These are phyloP conservation scores for Chironomus tepperi DNA, from an alignment of 1,140 invertebrate genomes.

Conservation along the genomic window DNA sequence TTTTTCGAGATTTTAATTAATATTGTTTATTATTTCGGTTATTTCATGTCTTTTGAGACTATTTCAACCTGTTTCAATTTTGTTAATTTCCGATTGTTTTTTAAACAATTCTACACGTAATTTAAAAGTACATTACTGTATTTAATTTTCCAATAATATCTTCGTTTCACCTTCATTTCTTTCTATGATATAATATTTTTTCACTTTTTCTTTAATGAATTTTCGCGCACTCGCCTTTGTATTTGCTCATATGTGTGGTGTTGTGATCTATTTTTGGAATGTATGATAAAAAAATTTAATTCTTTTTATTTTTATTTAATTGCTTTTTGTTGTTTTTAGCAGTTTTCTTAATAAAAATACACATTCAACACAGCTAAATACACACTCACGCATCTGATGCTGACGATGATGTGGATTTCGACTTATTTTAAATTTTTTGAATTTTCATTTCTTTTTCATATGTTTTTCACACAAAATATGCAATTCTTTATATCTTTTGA, in stretches of 20 bases:
- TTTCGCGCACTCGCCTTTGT: not conserved
- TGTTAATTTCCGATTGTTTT: not conserved
- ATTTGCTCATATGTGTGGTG: not conserved
- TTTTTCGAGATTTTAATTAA: not conserved
- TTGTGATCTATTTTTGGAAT: not conserved
- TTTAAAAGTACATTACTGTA: not conserved
- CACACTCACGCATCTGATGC: not conserved
- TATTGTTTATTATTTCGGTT: not conserved
- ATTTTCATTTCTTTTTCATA: too few species aligned
- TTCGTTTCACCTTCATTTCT: not conserved
- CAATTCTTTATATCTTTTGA: too few species aligned
- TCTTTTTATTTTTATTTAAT: slow-evolving; percentile 4
- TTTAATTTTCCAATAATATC: not conserved
- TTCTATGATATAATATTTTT: not conserved
- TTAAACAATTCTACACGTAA: too few species aligned
- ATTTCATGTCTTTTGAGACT: not conserved
- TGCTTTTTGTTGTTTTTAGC: not conserved
- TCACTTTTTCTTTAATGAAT: not conserved
- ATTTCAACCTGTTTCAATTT: not conserved
- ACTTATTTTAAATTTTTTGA: too few species aligned
- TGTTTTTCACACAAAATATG: too few species aligned
- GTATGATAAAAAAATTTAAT: slow-evolving; percentile 8
- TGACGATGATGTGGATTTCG: too few species aligned
- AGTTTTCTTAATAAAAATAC: not conserved
- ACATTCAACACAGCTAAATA: not conserved